Base-by-base conservation (phyloP, 1,140 invertebrate genomes). In the Probaryconus sp. region DNA sequence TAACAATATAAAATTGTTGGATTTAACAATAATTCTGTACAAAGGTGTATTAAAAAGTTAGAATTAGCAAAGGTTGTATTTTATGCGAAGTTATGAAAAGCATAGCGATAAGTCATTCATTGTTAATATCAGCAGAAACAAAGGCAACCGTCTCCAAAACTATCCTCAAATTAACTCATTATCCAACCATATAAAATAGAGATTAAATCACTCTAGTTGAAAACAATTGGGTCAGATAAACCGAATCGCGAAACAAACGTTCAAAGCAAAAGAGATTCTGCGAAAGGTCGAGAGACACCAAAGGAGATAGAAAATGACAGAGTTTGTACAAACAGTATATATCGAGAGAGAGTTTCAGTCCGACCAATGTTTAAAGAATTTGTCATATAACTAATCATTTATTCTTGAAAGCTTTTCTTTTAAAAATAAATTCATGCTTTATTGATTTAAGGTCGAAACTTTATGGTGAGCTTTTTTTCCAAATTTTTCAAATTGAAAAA, bases 201-300 rank as follows among this genome's bases (percentile, higher is more conserved):
- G 61, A 73, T 65, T 11, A 58, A 60, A 73, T 73, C 69, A 61
- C 28, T 43, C 10, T 73, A 45, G 55, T 47, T 65, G 61, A 47
- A 60, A 65, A 65, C 61, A 73, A 73, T 73, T 73, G 69, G 69
- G 69, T 73, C 69, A 73, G 43, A 69, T 61, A 60, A 58, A 65
- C 45, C 7, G 61, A 73, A 73, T 67, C 69, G 30, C 35, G 61
- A 60, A 55, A 65, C 60, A 60, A 73, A 53, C 61, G 60, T 61
- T 61, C 61, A 60, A 65, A 58, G 60, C 31, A 50, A 58, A 72
- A 60, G 45, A 58, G 40, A 37, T 60, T 51, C 56, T 18, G 47
- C 38, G 6, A 73, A 73, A 73, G 61, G 69, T 73, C 61, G 69
- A 65, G 53, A 58, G 47, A 45, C 45, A 65, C 5, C 30, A 24